Conservation (phyloP, 2,888 invertebrate genomes). For the Ornithoptera priamus region DNA sequence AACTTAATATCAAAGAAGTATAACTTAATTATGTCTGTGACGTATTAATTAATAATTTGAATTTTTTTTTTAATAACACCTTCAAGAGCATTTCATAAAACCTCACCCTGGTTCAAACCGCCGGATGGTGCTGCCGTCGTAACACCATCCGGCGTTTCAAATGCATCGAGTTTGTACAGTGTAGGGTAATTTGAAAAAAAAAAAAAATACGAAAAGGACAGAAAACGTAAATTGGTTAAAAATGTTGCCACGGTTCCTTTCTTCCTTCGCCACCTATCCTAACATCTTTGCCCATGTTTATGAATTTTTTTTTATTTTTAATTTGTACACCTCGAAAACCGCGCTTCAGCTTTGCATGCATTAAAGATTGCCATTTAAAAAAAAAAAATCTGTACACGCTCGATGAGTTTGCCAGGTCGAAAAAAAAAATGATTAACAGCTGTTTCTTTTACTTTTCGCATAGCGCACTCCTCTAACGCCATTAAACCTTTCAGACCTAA, state of each 20-base stretch:
- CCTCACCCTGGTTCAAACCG: constrained; percentile 46
- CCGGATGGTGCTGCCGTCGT: constrained; percentile 35
- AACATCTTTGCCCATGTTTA: not conserved
- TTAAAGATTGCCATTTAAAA: constrained; percentile 25
- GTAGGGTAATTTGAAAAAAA: constrained; percentile 39
- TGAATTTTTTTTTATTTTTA: constrained; percentile 33
- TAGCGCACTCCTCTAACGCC: constrained; percentile 40
- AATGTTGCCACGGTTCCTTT: constrained; percentile 68
- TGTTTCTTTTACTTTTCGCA: constrained; percentile 38
- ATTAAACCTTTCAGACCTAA: constrained; percentile 37
- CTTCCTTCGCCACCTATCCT: constrained; percentile 52
- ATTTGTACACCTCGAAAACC: constrained; percentile 30
- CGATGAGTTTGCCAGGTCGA: constrained; percentile 62
- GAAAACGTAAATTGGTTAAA: constrained; percentile 46
- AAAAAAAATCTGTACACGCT: constrained; percentile 70
- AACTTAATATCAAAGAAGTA: constrained; percentile 2
- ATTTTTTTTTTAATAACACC: constrained; percentile 31
- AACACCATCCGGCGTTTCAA: constrained; percentile 27
- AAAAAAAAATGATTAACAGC: constrained; percentile 38
- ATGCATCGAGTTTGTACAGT: constrained; percentile 78
- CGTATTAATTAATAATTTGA: not conserved
- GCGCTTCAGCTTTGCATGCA: constrained; percentile 40
- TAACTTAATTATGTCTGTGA: constrained; percentile 1
- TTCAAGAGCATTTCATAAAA: constrained; percentile 68
- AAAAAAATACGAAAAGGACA: constrained; percentile 32